A percentile compares a stretch with the other conserved stretches of the same genome.
These are phyloP conservation scores for Tinamus major DNA, from an alignment of 2,797 vertebrate genomes.

Conservation along the genomic window DNA sequence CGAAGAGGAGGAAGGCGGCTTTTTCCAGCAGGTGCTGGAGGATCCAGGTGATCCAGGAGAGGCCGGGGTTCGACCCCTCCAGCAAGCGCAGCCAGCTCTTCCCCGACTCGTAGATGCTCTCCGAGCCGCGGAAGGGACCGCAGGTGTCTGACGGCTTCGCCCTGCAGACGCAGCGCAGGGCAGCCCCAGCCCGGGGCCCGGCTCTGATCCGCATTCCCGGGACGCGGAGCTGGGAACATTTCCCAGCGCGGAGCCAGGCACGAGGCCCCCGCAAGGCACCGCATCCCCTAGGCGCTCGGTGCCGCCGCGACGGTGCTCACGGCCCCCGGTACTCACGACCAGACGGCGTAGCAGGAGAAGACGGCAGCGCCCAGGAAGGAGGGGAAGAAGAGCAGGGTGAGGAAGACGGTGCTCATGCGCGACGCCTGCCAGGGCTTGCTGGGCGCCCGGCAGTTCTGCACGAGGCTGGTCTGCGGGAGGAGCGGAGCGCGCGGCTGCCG, in stretches of 20 bases:
- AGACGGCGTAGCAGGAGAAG: conserved; percentile 90
- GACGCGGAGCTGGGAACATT: neutral
- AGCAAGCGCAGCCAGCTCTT: conserved; percentile 83
- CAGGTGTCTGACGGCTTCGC: conserved; percentile 85
- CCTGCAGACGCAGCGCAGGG: conserved; percentile 66
- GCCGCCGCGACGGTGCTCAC: too few species aligned
- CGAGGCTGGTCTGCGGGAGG: conserved; percentile 86
- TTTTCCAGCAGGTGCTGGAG: conserved; percentile 87
- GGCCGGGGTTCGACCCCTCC: conserved; percentile 76
- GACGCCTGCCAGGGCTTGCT: conserved; percentile 90
- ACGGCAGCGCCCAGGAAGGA: conserved; percentile 88
- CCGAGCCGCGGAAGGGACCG: conserved; percentile 87
- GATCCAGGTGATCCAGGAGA: conserved; percentile 82
- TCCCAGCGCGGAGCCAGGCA: neutral
- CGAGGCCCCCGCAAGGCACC: accelerated
- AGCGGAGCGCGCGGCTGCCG: accelerated
- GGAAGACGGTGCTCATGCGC: conserved; percentile 92
- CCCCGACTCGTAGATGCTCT: conserved; percentile 86
- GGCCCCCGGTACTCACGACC: conserved; percentile 87
- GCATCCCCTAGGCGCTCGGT: neutral
- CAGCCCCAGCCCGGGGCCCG: neutral
- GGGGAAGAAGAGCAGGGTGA: conserved; percentile 92
- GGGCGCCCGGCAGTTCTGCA: conserved; percentile 93
- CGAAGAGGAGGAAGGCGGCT: conserved; percentile 86
- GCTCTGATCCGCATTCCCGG: neutral